These are phyloP conservation scores for Melieria picta DNA, from an alignment of 2,888 invertebrate genomes.

Conservation along the genomic window DNA sequence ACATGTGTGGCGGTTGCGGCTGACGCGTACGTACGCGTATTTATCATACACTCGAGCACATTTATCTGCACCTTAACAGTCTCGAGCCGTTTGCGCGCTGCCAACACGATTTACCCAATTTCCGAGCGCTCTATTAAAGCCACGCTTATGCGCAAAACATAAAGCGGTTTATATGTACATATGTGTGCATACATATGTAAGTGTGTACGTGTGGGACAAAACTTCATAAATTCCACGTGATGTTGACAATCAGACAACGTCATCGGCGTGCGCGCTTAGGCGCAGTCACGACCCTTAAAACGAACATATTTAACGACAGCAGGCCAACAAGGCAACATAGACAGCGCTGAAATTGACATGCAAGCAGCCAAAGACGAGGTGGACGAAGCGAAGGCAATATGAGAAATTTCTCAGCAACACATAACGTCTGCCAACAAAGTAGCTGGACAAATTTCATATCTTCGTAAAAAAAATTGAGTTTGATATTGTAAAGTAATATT, in stretches of 20 bases:
- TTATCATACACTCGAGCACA: slow-evolving; percentile 26
- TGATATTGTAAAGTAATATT: too few relatives aligned
- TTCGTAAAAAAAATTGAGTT: too few relatives aligned
- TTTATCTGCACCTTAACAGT: slow-evolving; percentile 26
- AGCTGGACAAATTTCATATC: too few relatives aligned
- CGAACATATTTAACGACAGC: too few relatives aligned
- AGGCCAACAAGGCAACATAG: too few relatives aligned
- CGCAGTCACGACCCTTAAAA: too few relatives aligned
- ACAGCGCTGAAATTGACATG: too few relatives aligned
- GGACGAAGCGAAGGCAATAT: too few relatives aligned
- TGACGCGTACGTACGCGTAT: slow-evolving; percentile 4
- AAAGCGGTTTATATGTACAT: background rate
- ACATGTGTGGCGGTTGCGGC: background rate
- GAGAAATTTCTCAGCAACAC: too few relatives aligned
- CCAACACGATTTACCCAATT: slow-evolving; percentile 12
- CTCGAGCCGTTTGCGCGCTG: background rate
- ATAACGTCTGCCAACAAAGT: too few relatives aligned
- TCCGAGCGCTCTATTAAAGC: background rate
- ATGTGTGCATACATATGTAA: background rate
- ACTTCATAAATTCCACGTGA: slow-evolving; percentile 18
- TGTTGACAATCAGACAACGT: slow-evolving; percentile 15
- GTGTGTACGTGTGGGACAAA: background rate
- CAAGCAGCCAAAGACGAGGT: too few relatives aligned
- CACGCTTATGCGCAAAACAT: background rate
- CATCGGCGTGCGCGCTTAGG: background rate